Conservation (phyloP, 2,113 vertebrate species). For the Gnathonemus longibarbis region DNA sequence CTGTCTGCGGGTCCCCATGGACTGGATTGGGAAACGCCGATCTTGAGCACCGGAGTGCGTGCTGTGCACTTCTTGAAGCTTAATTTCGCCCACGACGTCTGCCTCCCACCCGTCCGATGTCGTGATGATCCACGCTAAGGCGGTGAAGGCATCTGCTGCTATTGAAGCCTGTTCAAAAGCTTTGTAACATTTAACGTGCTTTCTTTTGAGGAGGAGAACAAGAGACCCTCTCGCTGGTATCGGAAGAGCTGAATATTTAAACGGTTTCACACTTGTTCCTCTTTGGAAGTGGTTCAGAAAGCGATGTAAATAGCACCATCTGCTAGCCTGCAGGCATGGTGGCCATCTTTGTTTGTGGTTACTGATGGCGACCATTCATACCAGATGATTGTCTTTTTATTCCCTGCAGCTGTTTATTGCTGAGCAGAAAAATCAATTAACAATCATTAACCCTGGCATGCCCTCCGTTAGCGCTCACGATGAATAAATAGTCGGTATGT, state of each 20-base stretch:
- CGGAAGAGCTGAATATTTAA: not conserved
- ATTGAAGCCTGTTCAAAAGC: not conserved
- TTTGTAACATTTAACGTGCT: not conserved
- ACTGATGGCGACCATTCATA: not conserved
- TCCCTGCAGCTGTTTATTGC: not conserved
- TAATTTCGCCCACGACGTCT: not conserved
- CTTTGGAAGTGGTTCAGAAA: not conserved
- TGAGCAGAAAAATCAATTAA: not conserved
- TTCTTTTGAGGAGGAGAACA: not conserved
- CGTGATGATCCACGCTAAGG: not conserved
- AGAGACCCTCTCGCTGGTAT: not conserved
- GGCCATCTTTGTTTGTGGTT: not conserved
- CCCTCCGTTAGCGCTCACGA: not conserved
- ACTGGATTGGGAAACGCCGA: not conserved
- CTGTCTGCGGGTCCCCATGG: too few species aligned
- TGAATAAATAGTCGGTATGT: not conserved
- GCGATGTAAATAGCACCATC: not conserved
- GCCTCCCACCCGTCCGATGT: not conserved
- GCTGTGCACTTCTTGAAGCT: not conserved
- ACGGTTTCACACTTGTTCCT: not conserved
- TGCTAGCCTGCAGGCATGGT: not conserved
- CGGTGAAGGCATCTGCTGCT: not conserved
- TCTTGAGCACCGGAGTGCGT: not conserved
- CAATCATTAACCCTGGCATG: not conserved
- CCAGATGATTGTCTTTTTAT: not conserved